Conservation (phyloP, 2,113 vertebrate species). For the Rutilus rutilus region DNA sequence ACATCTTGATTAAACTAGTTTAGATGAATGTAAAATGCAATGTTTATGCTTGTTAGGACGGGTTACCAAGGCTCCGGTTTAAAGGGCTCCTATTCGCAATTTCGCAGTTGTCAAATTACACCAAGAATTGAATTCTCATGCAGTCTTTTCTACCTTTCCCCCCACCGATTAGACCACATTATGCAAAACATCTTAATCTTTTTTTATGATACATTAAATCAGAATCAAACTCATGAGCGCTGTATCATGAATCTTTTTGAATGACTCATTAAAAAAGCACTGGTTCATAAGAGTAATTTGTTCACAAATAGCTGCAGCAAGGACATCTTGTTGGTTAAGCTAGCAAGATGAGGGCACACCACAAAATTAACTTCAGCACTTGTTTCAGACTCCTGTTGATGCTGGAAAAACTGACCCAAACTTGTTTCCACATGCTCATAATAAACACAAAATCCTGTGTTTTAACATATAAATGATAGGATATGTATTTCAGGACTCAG, state of each 20-base stretch:
- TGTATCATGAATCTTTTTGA: neutral
- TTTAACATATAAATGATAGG: neutral
- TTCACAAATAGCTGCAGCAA: neutral
- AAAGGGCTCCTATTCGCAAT: neutral
- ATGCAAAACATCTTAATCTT: neutral
- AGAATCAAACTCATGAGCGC: neutral
- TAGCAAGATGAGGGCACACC: neutral
- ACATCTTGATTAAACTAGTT: neutral
- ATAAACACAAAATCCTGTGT: neutral
- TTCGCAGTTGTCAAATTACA: too few species aligned
- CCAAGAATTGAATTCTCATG: too few species aligned
- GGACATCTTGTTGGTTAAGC: neutral
- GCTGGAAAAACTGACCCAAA: neutral
- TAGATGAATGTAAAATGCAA: neutral
- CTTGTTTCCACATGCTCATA: neutral
- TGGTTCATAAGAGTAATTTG: neutral
- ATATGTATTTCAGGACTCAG: neutral
- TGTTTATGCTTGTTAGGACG: neutral
- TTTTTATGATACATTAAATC: too few species aligned
- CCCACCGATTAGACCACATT: neutral
- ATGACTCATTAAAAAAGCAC: neutral
- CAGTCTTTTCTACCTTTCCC: neutral
- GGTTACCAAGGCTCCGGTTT: neutral
- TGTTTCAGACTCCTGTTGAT: neutral
- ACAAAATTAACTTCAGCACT: neutral